Base-by-base conservation (phyloP, 2,797 vertebrate species). In the Echeneis naucrates region DNA sequence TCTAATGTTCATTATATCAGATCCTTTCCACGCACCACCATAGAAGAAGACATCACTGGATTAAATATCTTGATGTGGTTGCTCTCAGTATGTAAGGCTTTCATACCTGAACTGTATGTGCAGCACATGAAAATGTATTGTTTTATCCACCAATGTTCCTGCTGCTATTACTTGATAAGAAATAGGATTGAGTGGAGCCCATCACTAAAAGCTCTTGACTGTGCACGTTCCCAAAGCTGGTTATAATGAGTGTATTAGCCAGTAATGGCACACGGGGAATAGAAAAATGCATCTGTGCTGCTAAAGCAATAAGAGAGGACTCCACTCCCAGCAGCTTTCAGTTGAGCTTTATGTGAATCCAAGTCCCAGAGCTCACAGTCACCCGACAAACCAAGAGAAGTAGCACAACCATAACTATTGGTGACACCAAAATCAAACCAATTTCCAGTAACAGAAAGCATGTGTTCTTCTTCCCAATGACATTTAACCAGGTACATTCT, bases 201-300 rank as follows among this genome's bases (percentile, higher is more conserved):
- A 65, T 83, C 74, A 55, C 67, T 80, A 79, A 89, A 90, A 90
- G 78, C 83, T 82, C 81, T 88, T 82, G 68, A 84, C 76, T 86
- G 75, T 78, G 70, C 78, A 85, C 86, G 83, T 78, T 88, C 76
- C 65, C 77, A 87, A 83, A 89, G 87, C 83, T 66, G 70, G 84
- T 88, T 87, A 79, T 90, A 91, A 91, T 92, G 88, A 91, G 71
- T 82, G 78, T 89, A 90, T 92, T 90, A 86, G 85, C 79, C 84
- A 86, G 86, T 87, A 85, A 82, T 57, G 63, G 78, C 80, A 84
- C 81, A 72, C 38, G 45, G 85, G 88, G 84, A 89, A 85, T 86
- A 86, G 56, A 84, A 84, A 88, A 88, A 90, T 89, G 84, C 78
- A 78, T 88, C 72, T 72, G 75, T 81, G 74, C 83, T 87, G 78